Base-by-base conservation (phyloP, 2,797 vertebrate species). In the Adrianichthys oophorus region DNA sequence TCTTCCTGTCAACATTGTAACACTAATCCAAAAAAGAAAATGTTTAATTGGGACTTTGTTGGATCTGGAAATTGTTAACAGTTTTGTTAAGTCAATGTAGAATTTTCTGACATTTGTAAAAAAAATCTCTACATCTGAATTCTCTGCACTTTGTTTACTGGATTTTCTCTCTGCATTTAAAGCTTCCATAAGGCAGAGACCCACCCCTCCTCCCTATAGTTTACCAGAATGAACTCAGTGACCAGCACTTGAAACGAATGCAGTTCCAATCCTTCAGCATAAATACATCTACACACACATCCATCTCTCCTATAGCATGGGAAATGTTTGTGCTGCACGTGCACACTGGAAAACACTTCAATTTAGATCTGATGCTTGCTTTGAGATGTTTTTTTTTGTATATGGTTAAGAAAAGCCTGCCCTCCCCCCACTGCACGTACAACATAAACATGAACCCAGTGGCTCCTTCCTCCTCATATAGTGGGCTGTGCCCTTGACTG, bases 351-450 rank as follows among this genome's bases (percentile, higher is more conserved):
- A 41, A 47, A 50, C 48, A 65, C 41, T 50, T 15, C 7, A 49
- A 29, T 41, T 45, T 21, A 41, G 17, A 26, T 23, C 15, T 41
- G 42, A 54, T 49, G n/a, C 8, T 29, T 56, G 43, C 4, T 60
- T 72, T 72, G 58, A 52, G 51, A 69, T 26, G 44, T 72, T 32
- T 4, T 79, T 72, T 65, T 79, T 58, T 56, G 52, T 16, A 48
- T 41, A 23, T 61, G 47, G 21, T 46, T 46, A 59, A 42, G 50
- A 62, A 52, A 54, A 46, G 18, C 12, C 42, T 45, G 8, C 82
- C 86, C 86, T 42, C 80, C 87, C 87, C 85, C 86, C 83, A 4
- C 71, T 62, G 65, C 67, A 69, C 75, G 83, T 68, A 55, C 78
- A 82, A 74, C 80, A 73, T 79, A 85, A 66, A 84, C 52, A 85